Evolutionary conservation across 1,140 invertebrate species (phyloP), one percentile per base, ranked within the genome.

Genomic region (Drosophila bipectinata): DNA sequence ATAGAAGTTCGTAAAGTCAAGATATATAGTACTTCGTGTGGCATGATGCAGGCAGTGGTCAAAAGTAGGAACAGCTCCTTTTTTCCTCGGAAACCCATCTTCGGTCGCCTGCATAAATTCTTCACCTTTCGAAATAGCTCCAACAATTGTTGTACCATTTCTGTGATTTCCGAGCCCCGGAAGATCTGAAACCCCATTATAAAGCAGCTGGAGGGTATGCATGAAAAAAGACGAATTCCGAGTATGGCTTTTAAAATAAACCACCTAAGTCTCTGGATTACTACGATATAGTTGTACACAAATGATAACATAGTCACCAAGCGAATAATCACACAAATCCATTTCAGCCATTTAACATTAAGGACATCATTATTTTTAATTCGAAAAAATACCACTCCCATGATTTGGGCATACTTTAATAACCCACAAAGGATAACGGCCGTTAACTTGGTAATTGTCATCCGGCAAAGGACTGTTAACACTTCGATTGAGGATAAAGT

Each of bases 51-150:
- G 5, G 51, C 0, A 0, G 34, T 57, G 0, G 68, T 3, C 0
- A 79, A 2, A 1, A 87, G 41, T 14, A 87, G 34, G 0, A 52
- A 24, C 4, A 87, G 18, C 34, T 79, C 82, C 6, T 49, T 44
- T 0, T 15, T 18, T 3, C 74, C 59, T 0, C 82, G 69, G 30
- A 49, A 79, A 0, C 61, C 64, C n/a, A 2, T 24, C 0, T 24
- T 5, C 1, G 53, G 58, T 7, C 39, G 37, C 0, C 45, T 37
- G 1, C 14, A 18, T 12, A 79, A 24, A 1, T 6, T 37, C 5
- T 37, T 34, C 0, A 79, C 49, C 12, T 61, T 12, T 0, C 57
- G 44, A 7, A 66, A 76, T 0, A 87, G 45, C 0, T 21, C 30
- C 0, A 87, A 1, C 24, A 68, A 76, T 4, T 41, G 9, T 10